Evolutionary conservation across 2,113 vertebrate genomes (phyloP).

Genomic region (Chaetura pelagica): DNA sequence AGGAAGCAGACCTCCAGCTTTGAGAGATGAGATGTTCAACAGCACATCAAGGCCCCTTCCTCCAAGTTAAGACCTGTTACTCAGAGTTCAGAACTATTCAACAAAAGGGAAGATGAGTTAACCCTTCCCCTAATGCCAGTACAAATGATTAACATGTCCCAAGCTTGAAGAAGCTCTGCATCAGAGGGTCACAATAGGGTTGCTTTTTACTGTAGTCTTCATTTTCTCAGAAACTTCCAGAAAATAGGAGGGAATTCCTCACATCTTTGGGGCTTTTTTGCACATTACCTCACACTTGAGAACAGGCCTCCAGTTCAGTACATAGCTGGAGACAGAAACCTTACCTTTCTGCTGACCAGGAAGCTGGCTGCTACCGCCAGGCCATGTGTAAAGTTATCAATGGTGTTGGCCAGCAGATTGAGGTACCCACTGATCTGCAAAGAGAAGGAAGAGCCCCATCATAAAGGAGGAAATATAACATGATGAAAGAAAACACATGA

Average conservation of each 20-base stretch:
- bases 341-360: slow-evolving; percentile 97
- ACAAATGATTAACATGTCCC: background rate
- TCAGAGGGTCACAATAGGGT: background rate
- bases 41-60: background rate
- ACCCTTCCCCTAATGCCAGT: background rate
- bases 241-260: background rate
- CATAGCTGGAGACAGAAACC: background rate
- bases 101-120: background rate
- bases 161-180: background rate
- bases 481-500: background rate
- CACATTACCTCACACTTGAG: background rate
- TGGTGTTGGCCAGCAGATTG: slow-evolving; percentile 96
- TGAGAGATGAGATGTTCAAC: background rate
- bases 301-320: background rate
- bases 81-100: background rate
- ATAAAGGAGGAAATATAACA: background rate
- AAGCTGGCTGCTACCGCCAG: slow-evolving; percentile 96
- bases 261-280: background rate
- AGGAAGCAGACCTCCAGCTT: background rate
- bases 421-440: slow-evolving; percentile 93
- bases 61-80: background rate
- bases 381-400: slow-evolving; percentile 98
- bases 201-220: background rate
- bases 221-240: background rate
- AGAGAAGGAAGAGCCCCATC: background rate